phyloP scores from a whole-genome alignment of 2,888 invertebrate species.

The Papilio protenor region DNA sequence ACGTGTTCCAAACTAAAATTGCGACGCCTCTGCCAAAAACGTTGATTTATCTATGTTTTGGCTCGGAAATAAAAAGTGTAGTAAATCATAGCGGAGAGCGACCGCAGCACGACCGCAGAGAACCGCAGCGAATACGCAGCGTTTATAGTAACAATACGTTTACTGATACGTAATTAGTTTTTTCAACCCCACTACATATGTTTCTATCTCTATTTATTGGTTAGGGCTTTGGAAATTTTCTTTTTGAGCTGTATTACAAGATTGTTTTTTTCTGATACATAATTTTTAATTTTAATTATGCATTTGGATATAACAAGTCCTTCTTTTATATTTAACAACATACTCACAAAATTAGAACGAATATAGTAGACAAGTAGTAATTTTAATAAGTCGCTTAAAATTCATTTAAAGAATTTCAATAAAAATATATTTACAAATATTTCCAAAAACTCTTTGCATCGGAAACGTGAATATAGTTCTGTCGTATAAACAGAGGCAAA shows the following conservation, averaged over 20 bases:
- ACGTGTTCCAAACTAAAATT: conserved; percentile 28
- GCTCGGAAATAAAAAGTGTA: conserved; percentile 45
- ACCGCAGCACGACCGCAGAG: conserved; percentile 36
- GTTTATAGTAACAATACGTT: conserved; percentile 61
- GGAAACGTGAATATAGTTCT: conserved; percentile 33
- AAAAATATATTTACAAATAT: neutral
- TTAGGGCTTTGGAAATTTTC: too few species aligned
- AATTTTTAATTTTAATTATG: too few species aligned
- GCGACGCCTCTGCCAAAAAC: conserved; percentile 33
- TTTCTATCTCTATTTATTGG: too few species aligned
- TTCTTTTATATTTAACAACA: too few species aligned
- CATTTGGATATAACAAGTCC: too few species aligned
- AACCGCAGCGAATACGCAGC: conserved; percentile 21
- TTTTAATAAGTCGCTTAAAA: neutral
- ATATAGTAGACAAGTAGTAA: neutral
- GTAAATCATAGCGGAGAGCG: conserved; percentile 45
- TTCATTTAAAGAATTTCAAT: conserved; percentile 38
- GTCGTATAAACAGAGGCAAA: neutral
- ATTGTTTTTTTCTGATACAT: too few species aligned
- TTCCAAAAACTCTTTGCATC: neutral
- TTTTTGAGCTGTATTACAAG: too few species aligned
- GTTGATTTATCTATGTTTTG: conserved; percentile 36
- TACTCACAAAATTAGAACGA: neutral
- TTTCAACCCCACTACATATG: conserved; percentile 58
- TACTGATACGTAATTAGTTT: conserved; percentile 70